Percentiles rank a stretch among this genome's conserved stretches.
Evolutionary conservation across 2,797 vertebrate species (phyloP).

Genomic region (Lutra lutra): DNA sequence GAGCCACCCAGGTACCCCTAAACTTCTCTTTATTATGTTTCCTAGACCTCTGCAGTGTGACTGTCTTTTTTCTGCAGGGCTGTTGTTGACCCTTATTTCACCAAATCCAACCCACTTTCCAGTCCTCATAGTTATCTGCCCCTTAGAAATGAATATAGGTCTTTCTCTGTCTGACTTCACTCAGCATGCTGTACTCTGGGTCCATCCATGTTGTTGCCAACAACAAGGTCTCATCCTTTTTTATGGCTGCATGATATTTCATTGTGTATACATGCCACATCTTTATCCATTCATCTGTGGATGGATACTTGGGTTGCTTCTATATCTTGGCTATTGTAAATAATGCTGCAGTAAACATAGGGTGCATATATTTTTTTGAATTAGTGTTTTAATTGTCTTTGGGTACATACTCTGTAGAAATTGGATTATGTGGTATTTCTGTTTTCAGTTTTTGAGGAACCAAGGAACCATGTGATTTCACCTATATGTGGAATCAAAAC

Average conservation of each 20-base stretch:
- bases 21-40: neutral
- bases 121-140: neutral
- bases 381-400: neutral
- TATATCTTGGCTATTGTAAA: neutral
- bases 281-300: neutral
- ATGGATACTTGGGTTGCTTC: neutral
- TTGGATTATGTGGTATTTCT: neutral
- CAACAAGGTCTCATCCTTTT: neutral
- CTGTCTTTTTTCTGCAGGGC: neutral
- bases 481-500: neutral
- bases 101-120: neutral
- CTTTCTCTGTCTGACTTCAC: neutral
- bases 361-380: neutral
- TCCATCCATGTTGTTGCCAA: neutral
- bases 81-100: neutral
- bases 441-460: neutral
- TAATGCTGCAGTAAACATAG: neutral
- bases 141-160: neutral
- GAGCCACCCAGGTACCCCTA: neutral
- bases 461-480: neutral
- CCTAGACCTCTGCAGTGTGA: neutral
- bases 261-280: neutral
- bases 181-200: neutral
- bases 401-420: neutral
- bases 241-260: neutral